Base-by-base conservation (phyloP, 2,113 vertebrate species). In the Aphelocoma coerulescens region DNA sequence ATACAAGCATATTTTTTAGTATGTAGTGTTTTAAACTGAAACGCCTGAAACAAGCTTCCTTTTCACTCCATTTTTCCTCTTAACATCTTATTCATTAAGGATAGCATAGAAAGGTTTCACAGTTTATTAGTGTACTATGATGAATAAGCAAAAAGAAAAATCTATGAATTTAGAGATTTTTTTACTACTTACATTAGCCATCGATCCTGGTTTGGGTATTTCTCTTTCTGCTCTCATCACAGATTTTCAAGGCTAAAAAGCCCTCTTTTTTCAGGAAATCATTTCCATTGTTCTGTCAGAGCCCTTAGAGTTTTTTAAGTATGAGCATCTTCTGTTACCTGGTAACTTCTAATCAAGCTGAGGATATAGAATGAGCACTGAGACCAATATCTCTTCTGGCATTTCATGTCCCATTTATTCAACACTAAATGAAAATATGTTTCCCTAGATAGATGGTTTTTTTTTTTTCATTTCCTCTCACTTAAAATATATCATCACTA, bases 391-490 rank as follows among this genome's bases (percentile, higher is more conserved):
- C 39, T 92, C 68, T 68, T 87, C 73, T 72, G 35, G 27, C 27
- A 58, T 71, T 95, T 92, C 33, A 85, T 91, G 61, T 87, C 48
- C 61, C 35, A 75, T 89, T 94, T 89, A 87, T 67, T 77, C n/a
- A 81, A 84, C n/a, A 41, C 3, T 71, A 65, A 91, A 78, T 75
- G 61, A 84, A 92, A 87, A 52, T 67, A 61, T 41, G 13, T 51
- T 91, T 91, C 84, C 30, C 83, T 84, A n/a, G 73, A 63, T 23
- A 72, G 39, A 37, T 2, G 3, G n/a, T n/a, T 20, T 75, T 6
- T 95, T 96, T 68, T 43, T 94, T 97, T 95, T 85, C 15, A 61
- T 95, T 92, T 89, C 27, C 32, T 92, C 30, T 89, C 37, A 72
- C 33, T 92, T 91, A 91, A 87, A 65, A 55, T 78, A 63, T 48